These are phyloP conservation scores for Drosophila subsilvestris DNA, from an alignment of 2,888 invertebrate genomes.

Conservation along the genomic window DNA sequence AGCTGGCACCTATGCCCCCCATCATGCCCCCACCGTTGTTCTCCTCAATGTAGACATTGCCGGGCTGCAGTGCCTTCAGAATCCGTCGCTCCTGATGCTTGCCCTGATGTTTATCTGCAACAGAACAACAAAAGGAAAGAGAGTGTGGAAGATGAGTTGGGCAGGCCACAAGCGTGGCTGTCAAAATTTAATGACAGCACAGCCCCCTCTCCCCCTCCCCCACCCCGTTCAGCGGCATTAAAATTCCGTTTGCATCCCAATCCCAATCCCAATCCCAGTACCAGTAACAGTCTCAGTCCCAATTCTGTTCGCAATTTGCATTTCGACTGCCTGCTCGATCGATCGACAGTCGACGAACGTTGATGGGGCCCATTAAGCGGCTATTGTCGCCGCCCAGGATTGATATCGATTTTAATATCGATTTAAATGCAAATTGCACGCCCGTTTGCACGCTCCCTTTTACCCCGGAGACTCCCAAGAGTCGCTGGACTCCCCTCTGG, in stretches of 20 bases:
- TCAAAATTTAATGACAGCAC: slow-evolving; percentile 50
- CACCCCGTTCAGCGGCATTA: background rate
- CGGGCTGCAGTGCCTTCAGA: slow-evolving; percentile 81
- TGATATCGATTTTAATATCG: slow-evolving; percentile 50
- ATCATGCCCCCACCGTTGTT: slow-evolving; percentile 54
- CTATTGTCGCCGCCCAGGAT: slow-evolving; percentile 66
- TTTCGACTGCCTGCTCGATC: slow-evolving; percentile 22
- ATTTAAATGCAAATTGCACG: slow-evolving; percentile 67
- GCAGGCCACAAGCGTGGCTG: slow-evolving; percentile 60
- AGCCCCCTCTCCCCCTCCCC: too few species aligned
- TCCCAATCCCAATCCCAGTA: too few species aligned
- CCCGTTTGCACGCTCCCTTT: too few species aligned
- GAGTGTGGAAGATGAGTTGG: slow-evolving; percentile 7
- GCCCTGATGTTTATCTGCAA: slow-evolving; percentile 70
- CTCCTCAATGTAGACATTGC: slow-evolving; percentile 84
- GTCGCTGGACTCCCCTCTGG: background rate
- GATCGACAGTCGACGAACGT: background rate
- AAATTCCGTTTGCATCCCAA: slow-evolving; percentile 13
- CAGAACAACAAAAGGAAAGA: slow-evolving; percentile 18
- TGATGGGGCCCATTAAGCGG: slow-evolving; percentile 59
- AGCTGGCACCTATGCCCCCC: slow-evolving; percentile 34
- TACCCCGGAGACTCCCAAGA: background rate
- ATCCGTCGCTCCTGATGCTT: slow-evolving; percentile 82
- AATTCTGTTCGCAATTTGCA: background rate
- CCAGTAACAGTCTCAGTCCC: background rate